Evolutionary conservation across 1,140 invertebrate species (phyloP).

Genomic region (Tigriopus japonicus): DNA sequence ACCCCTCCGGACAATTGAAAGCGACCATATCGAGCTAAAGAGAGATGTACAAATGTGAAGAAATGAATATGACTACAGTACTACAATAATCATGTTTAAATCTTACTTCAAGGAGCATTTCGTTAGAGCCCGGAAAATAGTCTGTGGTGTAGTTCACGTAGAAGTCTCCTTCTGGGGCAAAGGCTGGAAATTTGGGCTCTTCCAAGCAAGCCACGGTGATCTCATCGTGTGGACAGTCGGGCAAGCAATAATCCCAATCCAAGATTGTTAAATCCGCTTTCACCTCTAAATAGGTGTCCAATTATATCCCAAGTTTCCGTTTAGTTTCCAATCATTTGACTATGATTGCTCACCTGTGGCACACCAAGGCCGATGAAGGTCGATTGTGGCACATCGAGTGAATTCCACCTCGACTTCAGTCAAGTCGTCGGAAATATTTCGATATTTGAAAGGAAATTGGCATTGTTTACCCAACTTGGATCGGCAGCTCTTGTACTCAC

Average conservation of each 20-base stretch:
- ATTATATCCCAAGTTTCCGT: too few species aligned
- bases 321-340: too few species aligned
- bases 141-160: background rate
- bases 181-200: background rate
- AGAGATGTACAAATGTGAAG: background rate
- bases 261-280: background rate
- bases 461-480: background rate
- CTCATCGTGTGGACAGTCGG: background rate
- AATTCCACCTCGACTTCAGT: background rate
- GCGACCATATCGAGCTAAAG: background rate
- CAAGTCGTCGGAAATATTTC: background rate
- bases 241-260: background rate
- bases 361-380: background rate
- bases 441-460: background rate
- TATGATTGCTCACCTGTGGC: background rate
- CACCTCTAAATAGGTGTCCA: background rate
- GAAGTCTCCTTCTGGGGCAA: background rate
- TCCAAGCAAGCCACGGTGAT: background rate
- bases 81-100: background rate
- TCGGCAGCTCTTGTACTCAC: too few species aligned
- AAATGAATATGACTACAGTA: too few species aligned
- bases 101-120: background rate
- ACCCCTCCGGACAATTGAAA: background rate
- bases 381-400: background rate
- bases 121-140: background rate